Evolutionary conservation across 1,140 invertebrate species (phyloP), one percentile per base, ranked within the genome.

Genomic region (Mamestra configurata): DNA sequence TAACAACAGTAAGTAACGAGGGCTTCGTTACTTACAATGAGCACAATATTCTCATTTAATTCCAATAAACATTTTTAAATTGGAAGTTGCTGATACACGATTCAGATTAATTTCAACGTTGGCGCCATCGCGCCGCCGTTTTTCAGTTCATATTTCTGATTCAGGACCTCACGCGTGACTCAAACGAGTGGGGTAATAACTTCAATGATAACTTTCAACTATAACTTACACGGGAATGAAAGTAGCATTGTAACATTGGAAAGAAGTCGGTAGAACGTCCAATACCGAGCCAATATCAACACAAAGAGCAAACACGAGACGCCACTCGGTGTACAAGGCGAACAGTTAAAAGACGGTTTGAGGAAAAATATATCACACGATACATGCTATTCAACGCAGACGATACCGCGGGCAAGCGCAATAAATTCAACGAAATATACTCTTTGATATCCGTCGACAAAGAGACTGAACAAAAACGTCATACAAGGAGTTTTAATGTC

Each of bases 401-500:
- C 31, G 82, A 83, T 84, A 84, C 61, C 75, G 68, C 70, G 51
- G 79, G 81, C 83, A 64, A 82, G 81, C 68, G 79, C 84, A 86
- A 93, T 90, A 92, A 92, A 92, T 90, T 85, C 79, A 80, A 79
- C 81, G 80, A 84, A 84, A 83, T 81, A 88, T 85, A 79, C 77
- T 76, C 84, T 88, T 87, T 89, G 86, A 89, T 92, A 89, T 88
- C 87, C 88, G 81, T 85, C 87, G 87, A 90, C 90, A 92, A 88
- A 89, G 83, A 86, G 84, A 79, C 77, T 85, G 86, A 80, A 90
- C 86, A 91, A 91, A 90, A 89, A 86, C 87, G 89, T 91, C 89
- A 89, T 88, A 89, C 87, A 87, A 85, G 80, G 80, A 90, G 84
- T 91, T 93, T 93, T 93, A 93, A 94, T 92, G 87, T 91, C 90